Evolutionary conservation across 1,140 invertebrate genomes (phyloP), one percentile per base, ranked within the genome.

Genomic region (Danaus plexippus): DNA sequence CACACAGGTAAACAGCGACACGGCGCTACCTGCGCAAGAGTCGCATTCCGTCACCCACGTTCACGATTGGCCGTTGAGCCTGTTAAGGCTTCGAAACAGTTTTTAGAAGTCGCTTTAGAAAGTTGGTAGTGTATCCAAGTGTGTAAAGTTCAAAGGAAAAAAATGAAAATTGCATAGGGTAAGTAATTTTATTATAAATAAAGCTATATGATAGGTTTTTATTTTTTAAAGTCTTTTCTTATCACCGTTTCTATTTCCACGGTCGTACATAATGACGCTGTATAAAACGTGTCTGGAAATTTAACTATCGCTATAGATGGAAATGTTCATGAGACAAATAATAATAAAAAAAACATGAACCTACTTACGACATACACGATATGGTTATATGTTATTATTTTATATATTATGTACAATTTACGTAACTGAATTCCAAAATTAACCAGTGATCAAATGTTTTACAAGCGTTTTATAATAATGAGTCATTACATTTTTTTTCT

Each of bases 41-140:
- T 76, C 80, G 60, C 81, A 85, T 85, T 85, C 81, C 80, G 77
- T 73, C 71, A 70, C 67, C 71, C 71, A 80, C 80, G 74, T 77
- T 60, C 69, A 69, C 71, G 58, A 78, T 75, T 77, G 78, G 72
- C 71, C 76, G 73, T 58, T 70, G 63, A 77, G 74, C 73, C 77
- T 75, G 52, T 54, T 61, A 77, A 84, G 76, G 73, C 75, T 82
- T 75, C 58, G 60, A 60, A 63, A 71, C 58, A 67, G 66, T 71
- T 66, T 32, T 32, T 67, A 47, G 64, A 67, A 68, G 67, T 72
- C 68, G 69, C 70, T 79, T 81, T 82, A 85, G 77, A 81, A 81
- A 83, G 75, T 82, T 69, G 11, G 43, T 57, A 61, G 48, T 67
- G 76, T 71, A 44, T 48, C 22, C 40, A 11, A 52, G 71, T 66